Conservation (phyloP, 2,888 invertebrate species). For the Monopis laevigella region DNA sequence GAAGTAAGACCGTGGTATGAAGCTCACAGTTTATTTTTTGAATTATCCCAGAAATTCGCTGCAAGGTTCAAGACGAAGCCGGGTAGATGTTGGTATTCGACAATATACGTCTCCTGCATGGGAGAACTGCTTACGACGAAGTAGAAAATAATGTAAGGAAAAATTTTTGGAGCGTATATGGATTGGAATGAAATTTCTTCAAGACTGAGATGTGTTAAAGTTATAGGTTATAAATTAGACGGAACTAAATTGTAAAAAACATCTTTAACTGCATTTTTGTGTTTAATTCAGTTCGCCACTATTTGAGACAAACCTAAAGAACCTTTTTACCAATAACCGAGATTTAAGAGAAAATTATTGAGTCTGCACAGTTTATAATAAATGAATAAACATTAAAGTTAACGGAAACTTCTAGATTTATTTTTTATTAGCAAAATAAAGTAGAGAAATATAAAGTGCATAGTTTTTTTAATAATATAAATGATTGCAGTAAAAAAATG, state of each 20-base stretch:
- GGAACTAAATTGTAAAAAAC: slow-evolving; percentile 2
- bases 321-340: too few species aligned
- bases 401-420: too few species aligned
- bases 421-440: too few species aligned
- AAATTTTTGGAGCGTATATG: slow-evolving; percentile 78
- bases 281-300: too few species aligned
- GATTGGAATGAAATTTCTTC: slow-evolving; percentile 85
- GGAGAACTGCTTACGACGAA: slow-evolving; percentile 73
- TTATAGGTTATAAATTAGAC: slow-evolving; percentile 37
- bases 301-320: too few species aligned
- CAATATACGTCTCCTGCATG: slow-evolving; percentile 77
- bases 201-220: slow-evolving; percentile 54
- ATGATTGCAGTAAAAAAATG: too few species aligned
- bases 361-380: too few species aligned
- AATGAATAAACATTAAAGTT: slow-evolving; percentile 71
- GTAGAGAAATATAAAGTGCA: too few species aligned
- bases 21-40: slow-evolving; percentile 71
- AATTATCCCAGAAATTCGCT: slow-evolving; percentile 68
- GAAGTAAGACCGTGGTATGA: slow-evolving; percentile 73
- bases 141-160: slow-evolving; percentile 61
- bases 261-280: background rate
- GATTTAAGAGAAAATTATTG: too few species aligned
- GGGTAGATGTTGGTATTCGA: slow-evolving; percentile 79
- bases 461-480: too few species aligned
- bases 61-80: slow-evolving; percentile 72